Conservation (phyloP, 2,797 vertebrate genomes). For the Mus minutoides region DNA sequence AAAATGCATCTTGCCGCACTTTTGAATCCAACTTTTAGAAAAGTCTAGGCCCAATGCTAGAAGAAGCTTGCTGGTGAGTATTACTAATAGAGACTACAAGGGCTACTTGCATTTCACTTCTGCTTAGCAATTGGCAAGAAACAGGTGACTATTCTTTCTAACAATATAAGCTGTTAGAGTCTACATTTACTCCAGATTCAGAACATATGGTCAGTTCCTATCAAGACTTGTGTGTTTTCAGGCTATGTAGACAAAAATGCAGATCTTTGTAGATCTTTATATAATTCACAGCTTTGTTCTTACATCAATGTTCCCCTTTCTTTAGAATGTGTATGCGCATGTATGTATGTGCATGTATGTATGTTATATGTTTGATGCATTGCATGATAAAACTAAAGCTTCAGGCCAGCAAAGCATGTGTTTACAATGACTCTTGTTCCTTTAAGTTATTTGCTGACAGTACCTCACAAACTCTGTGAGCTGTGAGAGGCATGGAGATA, state of each 20-base stretch:
- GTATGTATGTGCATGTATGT: background rate
- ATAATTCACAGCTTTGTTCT: constrained; percentile 4
- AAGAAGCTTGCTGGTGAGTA: background rate
- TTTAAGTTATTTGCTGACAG: background rate
- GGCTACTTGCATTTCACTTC: background rate
- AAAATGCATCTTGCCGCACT: background rate
- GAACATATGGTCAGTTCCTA: background rate
- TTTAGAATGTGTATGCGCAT: background rate
- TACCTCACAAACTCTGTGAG: background rate
- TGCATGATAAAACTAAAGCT: constrained; percentile 24
- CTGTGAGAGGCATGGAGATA: background rate
- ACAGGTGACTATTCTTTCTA: background rate
- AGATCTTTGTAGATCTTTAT: background rate
- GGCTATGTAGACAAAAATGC: background rate
- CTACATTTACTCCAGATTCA: background rate
- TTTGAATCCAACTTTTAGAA: background rate
- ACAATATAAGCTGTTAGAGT: background rate
- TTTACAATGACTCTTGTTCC: background rate
- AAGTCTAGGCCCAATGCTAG: background rate
- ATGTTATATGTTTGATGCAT: background rate
- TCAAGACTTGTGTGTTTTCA: constrained; percentile 23
- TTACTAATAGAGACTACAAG: background rate
- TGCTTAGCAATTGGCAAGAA: background rate
- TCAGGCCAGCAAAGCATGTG: background rate
- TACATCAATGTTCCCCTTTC: background rate